These are phyloP conservation scores for Dendronephthya gigantea DNA, from an alignment of 64 coral and sea anemone species.

Conservation along the genomic window DNA sequence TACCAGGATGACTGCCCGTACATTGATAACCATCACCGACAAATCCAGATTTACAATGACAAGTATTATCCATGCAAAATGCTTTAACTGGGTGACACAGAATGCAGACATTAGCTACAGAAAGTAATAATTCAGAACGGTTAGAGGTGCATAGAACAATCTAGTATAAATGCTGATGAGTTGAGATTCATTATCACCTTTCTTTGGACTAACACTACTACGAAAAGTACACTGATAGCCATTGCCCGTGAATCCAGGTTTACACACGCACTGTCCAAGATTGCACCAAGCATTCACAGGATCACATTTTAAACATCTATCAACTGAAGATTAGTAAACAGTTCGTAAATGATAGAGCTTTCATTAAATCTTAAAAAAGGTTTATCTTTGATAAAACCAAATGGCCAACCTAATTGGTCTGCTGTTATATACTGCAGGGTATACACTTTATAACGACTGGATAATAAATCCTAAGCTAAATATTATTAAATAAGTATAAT, in stretches of 20 bases:
- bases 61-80: background rate
- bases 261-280: background rate
- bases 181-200: too few relatives aligned
- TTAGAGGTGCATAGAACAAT: too few relatives aligned
- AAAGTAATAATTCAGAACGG: too few relatives aligned
- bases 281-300: background rate
- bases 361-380: too few relatives aligned
- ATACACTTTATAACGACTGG: too few relatives aligned
- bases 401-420: too few relatives aligned
- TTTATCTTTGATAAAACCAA: too few relatives aligned
- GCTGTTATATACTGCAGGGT: too few relatives aligned
- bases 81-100: background rate
- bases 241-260: background rate
- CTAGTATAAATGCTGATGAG: too few relatives aligned
- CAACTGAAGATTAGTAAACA: background rate
- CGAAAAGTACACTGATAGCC: background rate
- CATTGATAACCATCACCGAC: slow-evolving; percentile 4
- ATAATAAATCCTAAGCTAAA: too few relatives aligned
- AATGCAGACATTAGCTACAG: background rate
- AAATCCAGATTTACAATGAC: background rate
- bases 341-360: background rate
- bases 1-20: background rate
- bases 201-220: background rate
- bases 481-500: background rate
- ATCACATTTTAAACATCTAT: slow-evolving; percentile 16